These are phyloP conservation scores for Spea multiplicata DNA, from an alignment of 2,113 vertebrate species.

Conservation along the genomic window DNA sequence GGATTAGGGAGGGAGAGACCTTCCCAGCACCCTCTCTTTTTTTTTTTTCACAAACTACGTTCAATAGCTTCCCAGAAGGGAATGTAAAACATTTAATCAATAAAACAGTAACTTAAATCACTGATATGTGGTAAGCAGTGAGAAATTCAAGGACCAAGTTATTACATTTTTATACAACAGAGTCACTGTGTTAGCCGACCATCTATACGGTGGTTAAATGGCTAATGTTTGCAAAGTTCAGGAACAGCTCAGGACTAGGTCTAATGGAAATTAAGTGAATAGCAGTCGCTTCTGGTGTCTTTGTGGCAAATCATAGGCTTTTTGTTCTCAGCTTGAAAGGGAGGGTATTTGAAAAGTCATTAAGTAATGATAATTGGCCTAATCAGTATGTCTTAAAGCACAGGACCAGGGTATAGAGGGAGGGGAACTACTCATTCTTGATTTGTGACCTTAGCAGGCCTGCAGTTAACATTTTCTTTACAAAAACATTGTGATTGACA, in stretches of 20 bases:
- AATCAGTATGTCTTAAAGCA: constrained; percentile 30
- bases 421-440: constrained; percentile 45
- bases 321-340: constrained; percentile 45
- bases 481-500: constrained; percentile 34
- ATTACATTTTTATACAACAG: background rate
- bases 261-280: background rate
- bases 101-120: constrained; percentile 56
- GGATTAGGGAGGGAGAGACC: constrained; percentile 43
- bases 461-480: constrained; percentile 38
- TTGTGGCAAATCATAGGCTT: background rate
- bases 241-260: background rate
- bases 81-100: constrained; percentile 67
- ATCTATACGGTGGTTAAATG: background rate
- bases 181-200: background rate
- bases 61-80: constrained; percentile 55
- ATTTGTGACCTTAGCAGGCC: constrained; percentile 48
- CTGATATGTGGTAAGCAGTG: constrained; percentile 26
- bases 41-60: background rate
- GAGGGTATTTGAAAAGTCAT: constrained; percentile 41
- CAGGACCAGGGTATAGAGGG: constrained; percentile 45
- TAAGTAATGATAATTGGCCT: constrained; percentile 44
- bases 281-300: constrained; percentile 39
- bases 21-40: constrained; percentile 23
- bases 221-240: background rate
- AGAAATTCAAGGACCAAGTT: constrained; percentile 46